Conservation (phyloP, 1,140 invertebrate species). For the Heliconius himera region DNA sequence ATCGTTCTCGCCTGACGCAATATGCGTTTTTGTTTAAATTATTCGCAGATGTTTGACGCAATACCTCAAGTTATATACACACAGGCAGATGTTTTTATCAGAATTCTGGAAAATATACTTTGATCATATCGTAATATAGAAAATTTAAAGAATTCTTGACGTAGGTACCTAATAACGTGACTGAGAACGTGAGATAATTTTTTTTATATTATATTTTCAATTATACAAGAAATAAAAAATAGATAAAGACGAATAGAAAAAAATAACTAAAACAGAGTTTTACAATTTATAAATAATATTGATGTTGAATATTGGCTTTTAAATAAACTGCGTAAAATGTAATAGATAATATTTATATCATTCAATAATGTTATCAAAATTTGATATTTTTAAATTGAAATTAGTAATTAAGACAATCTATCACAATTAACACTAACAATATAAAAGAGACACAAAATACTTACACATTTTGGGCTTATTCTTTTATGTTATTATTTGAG, state of each 20-base stretch:
- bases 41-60: slow-evolving; percentile 21
- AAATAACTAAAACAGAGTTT: too few relatives aligned
- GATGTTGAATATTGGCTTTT: background rate
- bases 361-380: too few relatives aligned
- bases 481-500: too few relatives aligned
- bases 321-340: background rate
- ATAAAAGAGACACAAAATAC: background rate
- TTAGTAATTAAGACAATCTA: background rate
- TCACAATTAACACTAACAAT: background rate
- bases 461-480: background rate
- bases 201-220: too few relatives aligned
- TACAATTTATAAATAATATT: background rate
- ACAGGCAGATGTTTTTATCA: background rate
- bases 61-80: background rate
- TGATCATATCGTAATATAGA: background rate
- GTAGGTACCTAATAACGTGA: too few relatives aligned
- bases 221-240: too few relatives aligned
- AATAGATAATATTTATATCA: too few relatives aligned
- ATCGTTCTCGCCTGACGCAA: slow-evolving; percentile 17
- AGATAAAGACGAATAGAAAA: too few relatives aligned
- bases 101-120: background rate
- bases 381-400: background rate
- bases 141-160: background rate
- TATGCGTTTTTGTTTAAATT: slow-evolving; percentile 25
- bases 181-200: too few relatives aligned